phyloP scores from a whole-genome alignment of 1,140 invertebrate genomes.

The Halotydeus destructor region DNA sequence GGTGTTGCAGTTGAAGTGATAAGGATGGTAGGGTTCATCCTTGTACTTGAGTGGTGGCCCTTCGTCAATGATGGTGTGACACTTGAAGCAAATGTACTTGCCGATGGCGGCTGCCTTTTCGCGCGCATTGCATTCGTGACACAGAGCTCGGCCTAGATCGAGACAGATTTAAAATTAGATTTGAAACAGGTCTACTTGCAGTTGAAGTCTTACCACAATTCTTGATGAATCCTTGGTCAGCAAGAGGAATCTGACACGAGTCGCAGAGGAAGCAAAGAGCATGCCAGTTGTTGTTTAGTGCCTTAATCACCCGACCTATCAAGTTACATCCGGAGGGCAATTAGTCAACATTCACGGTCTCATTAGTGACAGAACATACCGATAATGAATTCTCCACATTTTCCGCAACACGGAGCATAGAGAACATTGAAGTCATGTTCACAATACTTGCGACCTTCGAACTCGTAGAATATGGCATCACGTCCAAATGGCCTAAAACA shows the following conservation, averaged over 20 bases:
- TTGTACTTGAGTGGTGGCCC: conserved; percentile 64
- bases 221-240: conserved; percentile 91
- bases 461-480: conserved; percentile 29
- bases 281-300: conserved; percentile 98
- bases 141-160: conserved; percentile 45
- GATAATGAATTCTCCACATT: conserved; percentile 90
- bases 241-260: conserved; percentile 66
- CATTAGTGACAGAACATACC: too few species aligned
- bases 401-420: conserved; percentile 92
- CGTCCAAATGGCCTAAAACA: conserved; percentile 14
- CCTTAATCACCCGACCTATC: conserved; percentile 70
- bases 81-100: conserved; percentile 95
- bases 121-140: conserved; percentile 86
- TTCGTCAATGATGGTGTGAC: conserved; percentile 88
- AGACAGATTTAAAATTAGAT: neutral
- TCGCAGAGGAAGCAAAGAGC: conserved; percentile 91
- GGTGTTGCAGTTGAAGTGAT: conserved; percentile 92
- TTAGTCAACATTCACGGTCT: too few species aligned
- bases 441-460: conserved; percentile 96
- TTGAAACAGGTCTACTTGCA: neutral
- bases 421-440: conserved; percentile 97
- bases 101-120: conserved; percentile 85
- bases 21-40: conserved; percentile 78
- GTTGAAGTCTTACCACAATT: conserved; percentile 37
- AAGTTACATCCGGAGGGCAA: neutral